Percentiles rank a stretch among this genome's conserved stretches.
phyloP scores from a whole-genome alignment of 2,113 vertebrate species.

The Amblyornis subalaris region DNA sequence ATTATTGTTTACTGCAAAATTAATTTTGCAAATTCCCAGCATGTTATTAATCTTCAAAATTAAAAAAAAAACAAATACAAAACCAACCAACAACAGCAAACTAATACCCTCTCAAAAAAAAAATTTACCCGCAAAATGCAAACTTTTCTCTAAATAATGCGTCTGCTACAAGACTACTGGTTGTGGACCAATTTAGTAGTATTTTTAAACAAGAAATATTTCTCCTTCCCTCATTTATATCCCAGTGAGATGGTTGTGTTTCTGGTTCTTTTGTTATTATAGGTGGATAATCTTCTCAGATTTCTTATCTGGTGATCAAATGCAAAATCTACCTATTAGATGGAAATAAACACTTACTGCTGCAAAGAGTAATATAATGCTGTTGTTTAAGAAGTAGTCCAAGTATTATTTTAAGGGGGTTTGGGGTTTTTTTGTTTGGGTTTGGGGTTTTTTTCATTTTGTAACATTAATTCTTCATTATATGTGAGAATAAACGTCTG shows the following conservation, averaged over 20 bases:
- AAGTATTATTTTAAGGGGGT: neutral
- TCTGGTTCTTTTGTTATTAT: neutral
- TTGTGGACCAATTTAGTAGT: neutral
- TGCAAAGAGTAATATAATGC: neutral
- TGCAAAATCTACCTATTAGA: neutral
- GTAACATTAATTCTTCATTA: neutral
- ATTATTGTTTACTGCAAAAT: neutral
- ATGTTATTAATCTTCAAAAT: neutral
- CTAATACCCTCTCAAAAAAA: rapidly evolving
- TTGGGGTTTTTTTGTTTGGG: too few species aligned
- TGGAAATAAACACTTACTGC: neutral
- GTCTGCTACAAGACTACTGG: neutral
- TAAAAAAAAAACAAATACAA: neutral
- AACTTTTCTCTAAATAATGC: neutral
- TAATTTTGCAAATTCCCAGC: neutral
- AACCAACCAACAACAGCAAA: neutral
- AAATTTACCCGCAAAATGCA: neutral
- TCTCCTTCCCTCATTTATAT: neutral
- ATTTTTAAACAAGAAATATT: neutral
- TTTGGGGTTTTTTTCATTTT: too few species aligned
- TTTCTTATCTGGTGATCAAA: neutral
- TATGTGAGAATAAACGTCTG: neutral
- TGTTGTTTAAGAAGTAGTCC: neutral
- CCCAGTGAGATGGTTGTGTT: neutral
- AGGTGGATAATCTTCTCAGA: neutral